These are phyloP conservation scores for Laspeyria flexula DNA, from an alignment of 2,888 invertebrate genomes.

Conservation along the genomic window DNA sequence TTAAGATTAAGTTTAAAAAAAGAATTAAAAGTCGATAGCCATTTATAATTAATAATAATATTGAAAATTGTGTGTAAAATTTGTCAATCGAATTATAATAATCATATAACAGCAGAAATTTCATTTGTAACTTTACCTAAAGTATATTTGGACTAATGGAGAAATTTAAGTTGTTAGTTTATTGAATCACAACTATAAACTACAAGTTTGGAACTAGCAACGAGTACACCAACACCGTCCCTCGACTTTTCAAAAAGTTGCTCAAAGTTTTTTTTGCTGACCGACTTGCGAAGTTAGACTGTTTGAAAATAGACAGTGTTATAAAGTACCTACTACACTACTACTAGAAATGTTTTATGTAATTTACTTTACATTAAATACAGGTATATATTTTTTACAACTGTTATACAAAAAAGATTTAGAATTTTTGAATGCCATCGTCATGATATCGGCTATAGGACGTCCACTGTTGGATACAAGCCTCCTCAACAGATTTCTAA, in stretches of 20 bases:
- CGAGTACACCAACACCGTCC: conserved; percentile 10
- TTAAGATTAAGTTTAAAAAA: too few species aligned
- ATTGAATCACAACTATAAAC: conserved; percentile 9
- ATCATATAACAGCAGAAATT: conserved; percentile 12
- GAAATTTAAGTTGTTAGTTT: conserved; percentile 21
- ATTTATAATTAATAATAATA: too few species aligned
- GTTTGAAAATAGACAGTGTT: conserved; percentile 7
- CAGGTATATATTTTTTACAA: too few species aligned
- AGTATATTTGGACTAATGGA: conserved; percentile 26
- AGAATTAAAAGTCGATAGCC: too few species aligned
- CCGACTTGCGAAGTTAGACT: conserved; percentile 17
- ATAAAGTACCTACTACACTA: not conserved
- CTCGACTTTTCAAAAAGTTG: conserved; percentile 24
- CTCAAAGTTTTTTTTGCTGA: conserved; percentile 27
- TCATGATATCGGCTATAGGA: too few species aligned
- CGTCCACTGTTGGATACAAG: too few species aligned
- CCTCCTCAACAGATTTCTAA: too few species aligned
- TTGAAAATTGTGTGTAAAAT: not conserved
- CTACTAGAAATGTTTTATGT: too few species aligned
- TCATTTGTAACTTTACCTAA: too few species aligned
- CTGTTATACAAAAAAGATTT: too few species aligned
- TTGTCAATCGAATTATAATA: conserved; percentile 18
- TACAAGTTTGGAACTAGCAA: conserved; percentile 23
- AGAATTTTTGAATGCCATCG: too few species aligned
- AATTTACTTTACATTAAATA: too few species aligned